phyloP scores from a whole-genome alignment of 2,113 vertebrate genomes.

The Axis porcinus region DNA sequence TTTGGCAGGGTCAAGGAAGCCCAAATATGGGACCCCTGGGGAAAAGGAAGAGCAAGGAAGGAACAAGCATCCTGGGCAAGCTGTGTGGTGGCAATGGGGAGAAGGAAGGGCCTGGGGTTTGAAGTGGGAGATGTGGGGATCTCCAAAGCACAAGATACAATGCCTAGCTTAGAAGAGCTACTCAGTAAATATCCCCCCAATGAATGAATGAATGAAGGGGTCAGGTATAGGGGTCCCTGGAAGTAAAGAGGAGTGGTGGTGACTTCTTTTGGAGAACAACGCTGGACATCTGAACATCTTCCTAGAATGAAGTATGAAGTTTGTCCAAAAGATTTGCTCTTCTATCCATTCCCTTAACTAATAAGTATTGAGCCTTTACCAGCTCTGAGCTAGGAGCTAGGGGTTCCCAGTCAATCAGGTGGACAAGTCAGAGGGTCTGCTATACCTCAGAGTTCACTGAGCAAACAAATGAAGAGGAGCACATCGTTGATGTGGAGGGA shows the following conservation, averaged over 20 bases:
- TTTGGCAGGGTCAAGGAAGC: neutral
- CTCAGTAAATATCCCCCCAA: neutral
- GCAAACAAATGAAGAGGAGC: neutral
- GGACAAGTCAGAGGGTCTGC: neutral
- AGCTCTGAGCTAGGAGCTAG: neutral
- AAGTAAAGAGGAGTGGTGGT: neutral
- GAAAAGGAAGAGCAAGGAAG: neutral
- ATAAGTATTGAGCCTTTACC: neutral
- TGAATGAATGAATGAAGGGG: neutral
- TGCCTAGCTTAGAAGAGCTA: neutral
- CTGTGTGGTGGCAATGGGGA: neutral
- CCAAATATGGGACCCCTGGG: neutral
- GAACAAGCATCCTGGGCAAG: neutral
- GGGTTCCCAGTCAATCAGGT: neutral
- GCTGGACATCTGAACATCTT: neutral
- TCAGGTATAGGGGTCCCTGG: neutral
- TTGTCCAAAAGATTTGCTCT: neutral
- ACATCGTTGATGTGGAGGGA: neutral
- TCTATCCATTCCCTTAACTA: neutral
- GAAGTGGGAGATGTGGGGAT: neutral
- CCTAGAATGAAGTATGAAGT: neutral
- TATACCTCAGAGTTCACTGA: neutral
- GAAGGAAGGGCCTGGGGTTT: neutral
- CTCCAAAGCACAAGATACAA: neutral
- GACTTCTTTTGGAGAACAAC: neutral